Conservation (phyloP, 2,797 vertebrate genomes). For the Thamnophis elegans region DNA sequence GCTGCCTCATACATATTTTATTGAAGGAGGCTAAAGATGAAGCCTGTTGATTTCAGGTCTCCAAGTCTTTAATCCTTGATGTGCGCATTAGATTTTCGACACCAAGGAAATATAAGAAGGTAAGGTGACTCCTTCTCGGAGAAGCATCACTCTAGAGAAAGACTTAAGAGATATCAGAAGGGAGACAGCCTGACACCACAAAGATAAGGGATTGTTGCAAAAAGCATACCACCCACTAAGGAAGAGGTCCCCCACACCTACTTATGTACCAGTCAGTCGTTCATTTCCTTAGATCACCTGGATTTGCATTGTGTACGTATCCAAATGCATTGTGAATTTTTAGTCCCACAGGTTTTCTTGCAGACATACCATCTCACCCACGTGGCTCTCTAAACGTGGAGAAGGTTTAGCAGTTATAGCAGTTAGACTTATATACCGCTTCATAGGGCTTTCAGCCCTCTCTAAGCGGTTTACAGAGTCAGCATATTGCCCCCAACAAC, state of each 20-base stretch:
- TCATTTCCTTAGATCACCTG: not conserved
- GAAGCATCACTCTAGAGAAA: constrained; percentile 48
- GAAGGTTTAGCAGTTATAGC: too few relatives aligned
- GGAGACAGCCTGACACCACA: constrained; percentile 31
- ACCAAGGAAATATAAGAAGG: constrained; percentile 63
- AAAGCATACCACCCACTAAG: not conserved
- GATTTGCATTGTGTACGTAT: not conserved
- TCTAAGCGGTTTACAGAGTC: too few relatives aligned
- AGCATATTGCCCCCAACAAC: too few relatives aligned
- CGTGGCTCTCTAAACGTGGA: not conserved
- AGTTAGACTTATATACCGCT: too few relatives aligned
- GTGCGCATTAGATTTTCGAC: constrained; percentile 50
- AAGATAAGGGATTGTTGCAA: not conserved
- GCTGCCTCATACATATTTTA: not conserved
- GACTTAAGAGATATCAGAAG: constrained; percentile 30
- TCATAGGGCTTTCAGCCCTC: too few relatives aligned
- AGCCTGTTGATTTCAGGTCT: not conserved
- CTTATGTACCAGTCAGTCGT: not conserved
- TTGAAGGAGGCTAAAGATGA: not conserved
- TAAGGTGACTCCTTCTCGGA: constrained; percentile 63
- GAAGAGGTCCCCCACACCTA: not conserved
- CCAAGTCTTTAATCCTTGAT: constrained; percentile 29
- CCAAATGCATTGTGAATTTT: not conserved
- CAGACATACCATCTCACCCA: not conserved
- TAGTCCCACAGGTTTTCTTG: not conserved